Evolutionary conservation across 2,113 vertebrate genomes (phyloP).

Genomic region (Sylvilagus bachmani): DNA sequence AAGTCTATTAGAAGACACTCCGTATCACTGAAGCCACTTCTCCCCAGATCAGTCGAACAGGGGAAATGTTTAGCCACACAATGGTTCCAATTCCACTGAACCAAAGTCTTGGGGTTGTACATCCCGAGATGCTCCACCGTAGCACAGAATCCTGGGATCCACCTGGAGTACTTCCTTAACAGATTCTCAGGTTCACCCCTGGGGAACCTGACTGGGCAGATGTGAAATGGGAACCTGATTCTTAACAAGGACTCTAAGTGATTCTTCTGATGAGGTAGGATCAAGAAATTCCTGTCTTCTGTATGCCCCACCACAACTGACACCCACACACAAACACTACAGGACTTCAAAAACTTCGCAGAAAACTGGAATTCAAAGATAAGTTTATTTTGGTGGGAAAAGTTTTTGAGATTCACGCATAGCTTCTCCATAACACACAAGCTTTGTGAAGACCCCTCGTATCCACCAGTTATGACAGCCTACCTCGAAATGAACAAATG

Average conservation of each 20-base stretch:
- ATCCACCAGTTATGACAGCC: not conserved
- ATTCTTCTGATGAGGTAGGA: not conserved
- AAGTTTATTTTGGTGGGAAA: too few species aligned
- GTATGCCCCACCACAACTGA: too few species aligned
- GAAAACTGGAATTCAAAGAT: too few species aligned
- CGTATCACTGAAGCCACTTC: not conserved
- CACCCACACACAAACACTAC: not conserved
- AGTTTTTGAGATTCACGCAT: too few species aligned
- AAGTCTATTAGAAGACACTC: conserved; percentile 38
- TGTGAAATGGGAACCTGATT: not conserved
- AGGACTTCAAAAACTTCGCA: not conserved
- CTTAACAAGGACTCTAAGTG: not conserved
- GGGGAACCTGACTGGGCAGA: not conserved
- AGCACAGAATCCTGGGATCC: rapidly evolving
- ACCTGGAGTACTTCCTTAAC: not conserved
- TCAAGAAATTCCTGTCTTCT: not conserved
- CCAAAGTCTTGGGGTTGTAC: not conserved
- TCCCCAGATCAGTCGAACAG: not conserved
- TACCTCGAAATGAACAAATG: not conserved
- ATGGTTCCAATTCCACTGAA: not conserved
- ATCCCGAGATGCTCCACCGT: not conserved
- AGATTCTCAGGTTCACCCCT: not conserved
- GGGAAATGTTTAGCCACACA: not conserved
- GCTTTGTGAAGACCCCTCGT: too few species aligned
- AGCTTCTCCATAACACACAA: too few species aligned